These are phyloP conservation scores for Lithobates sylvaticus DNA, from an alignment of 2,797 vertebrate species.

Conservation along the genomic window DNA sequence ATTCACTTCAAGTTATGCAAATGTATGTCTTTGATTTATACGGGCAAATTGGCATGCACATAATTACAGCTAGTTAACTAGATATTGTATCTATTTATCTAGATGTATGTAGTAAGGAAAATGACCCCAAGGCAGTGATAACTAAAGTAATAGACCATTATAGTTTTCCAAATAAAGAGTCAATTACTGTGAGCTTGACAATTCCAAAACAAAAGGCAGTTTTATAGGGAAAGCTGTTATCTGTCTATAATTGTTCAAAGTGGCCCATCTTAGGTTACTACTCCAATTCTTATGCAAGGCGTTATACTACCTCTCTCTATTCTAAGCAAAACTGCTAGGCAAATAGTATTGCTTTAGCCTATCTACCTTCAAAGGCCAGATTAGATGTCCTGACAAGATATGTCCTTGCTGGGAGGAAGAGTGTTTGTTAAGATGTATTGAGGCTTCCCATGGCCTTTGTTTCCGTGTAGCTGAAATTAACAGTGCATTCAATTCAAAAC, in stretches of 20 bases:
- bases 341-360: slow-evolving; percentile 34
- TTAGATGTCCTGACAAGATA: slow-evolving; percentile 57
- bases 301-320: slow-evolving; percentile 39
- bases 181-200: background rate
- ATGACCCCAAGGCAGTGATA: background rate
- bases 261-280: slow-evolving; percentile 38
- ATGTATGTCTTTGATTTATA: background rate
- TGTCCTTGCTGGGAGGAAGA: background rate
- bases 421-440: slow-evolving; percentile 34
- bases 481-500: slow-evolving; percentile 46
- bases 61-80: background rate
- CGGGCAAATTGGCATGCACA: background rate
- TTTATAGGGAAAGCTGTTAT: slow-evolving; percentile 22
- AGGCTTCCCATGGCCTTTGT: slow-evolving; percentile 18
- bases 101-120: background rate
- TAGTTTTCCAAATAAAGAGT: background rate
- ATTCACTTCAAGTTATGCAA: too few species aligned
- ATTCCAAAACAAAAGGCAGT: background rate
- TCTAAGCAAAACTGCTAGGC: slow-evolving; percentile 33
- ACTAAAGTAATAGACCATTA: background rate
- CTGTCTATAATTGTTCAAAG: slow-evolving; percentile 5
- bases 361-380: slow-evolving; percentile 49
- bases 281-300: slow-evolving; percentile 25
- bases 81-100: background rate
- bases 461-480: slow-evolving; percentile 29